Evolutionary conservation across 2,113 vertebrate genomes (phyloP).

Genomic region (Ramphastos sulfuratus): DNA sequence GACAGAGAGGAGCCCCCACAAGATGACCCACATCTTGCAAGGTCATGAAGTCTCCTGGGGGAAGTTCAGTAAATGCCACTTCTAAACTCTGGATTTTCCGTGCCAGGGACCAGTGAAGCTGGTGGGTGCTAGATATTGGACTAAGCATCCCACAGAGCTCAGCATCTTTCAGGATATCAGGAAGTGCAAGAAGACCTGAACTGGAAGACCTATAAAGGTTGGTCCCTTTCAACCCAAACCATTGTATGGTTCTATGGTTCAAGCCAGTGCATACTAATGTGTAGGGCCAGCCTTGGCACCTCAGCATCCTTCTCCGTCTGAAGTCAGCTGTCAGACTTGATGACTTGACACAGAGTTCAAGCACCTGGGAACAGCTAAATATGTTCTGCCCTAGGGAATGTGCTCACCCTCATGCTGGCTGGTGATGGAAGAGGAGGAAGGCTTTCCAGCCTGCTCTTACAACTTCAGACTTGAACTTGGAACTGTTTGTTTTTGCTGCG

Average conservation of each 20-base stretch:
- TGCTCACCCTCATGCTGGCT: neutral
- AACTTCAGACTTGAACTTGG: conserved; percentile 69
- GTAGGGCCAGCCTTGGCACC: neutral
- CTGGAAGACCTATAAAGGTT: neutral
- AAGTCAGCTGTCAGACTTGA: neutral
- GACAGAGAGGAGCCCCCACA: neutral
- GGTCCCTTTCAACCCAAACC: neutral
- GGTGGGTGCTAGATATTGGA: neutral
- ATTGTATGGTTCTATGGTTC: neutral
- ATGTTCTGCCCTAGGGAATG: neutral
- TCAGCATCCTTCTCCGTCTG: neutral
- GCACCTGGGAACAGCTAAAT: neutral
- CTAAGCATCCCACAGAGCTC: neutral
- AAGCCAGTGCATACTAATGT: neutral
- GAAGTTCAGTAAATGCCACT: neutral
- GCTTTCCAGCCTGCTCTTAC: conserved; percentile 9
- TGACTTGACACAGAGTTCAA: neutral
- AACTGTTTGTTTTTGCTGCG: conserved; percentile 67
- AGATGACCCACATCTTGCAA: fast-evolving
- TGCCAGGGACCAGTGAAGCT: neutral
- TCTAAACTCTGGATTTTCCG: neutral
- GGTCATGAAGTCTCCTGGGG: neutral
- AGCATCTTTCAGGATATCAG: neutral
- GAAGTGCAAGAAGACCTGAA: neutral
- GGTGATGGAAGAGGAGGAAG: neutral